Evolutionary conservation across 2,797 vertebrate genomes (phyloP).

Genomic region (Adrianichthys oophorus): DNA sequence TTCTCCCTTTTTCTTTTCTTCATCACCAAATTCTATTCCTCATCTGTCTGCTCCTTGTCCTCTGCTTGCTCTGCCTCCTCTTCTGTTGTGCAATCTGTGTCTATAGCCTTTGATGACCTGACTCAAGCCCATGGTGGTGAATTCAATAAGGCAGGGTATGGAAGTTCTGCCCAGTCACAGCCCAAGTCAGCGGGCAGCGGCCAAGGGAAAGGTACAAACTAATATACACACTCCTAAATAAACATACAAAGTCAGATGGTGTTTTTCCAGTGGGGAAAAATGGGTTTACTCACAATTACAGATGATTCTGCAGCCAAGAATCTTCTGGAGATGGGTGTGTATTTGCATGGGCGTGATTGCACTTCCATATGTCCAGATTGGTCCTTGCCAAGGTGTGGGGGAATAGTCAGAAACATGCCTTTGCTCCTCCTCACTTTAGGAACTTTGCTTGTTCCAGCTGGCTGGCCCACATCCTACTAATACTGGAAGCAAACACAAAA

Average conservation of each 20-base stretch:
- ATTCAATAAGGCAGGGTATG: constrained; percentile 94
- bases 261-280: constrained; percentile 26
- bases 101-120: constrained; percentile 93
- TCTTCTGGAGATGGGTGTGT: constrained; percentile 54
- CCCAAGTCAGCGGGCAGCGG: constrained; percentile 89
- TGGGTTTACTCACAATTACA: constrained; percentile 43
- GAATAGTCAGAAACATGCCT: constrained; percentile 34
- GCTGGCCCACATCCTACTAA: constrained; percentile 69
- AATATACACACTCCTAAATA: constrained; percentile 24
- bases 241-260: constrained; percentile 34
- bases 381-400: constrained; percentile 28
- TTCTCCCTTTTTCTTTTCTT: constrained; percentile 16
- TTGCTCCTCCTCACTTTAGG: constrained; percentile 43
- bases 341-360: constrained; percentile 55
- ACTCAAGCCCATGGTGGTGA: constrained; percentile 91
- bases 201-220: constrained; percentile 91
- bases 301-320: constrained; percentile 46
- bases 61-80: constrained; percentile 35
- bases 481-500: constrained; percentile 35
- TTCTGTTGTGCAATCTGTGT: constrained; percentile 43
- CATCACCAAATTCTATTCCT: constrained; percentile 13
- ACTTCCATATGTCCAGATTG: constrained; percentile 33
- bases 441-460: constrained; percentile 64
- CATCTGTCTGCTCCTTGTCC: constrained; percentile 16
- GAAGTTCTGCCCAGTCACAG: constrained; percentile 90